These are phyloP conservation scores for Diabrotica undecimpunctata DNA, from an alignment of 1,140 invertebrate species.

Conservation along the genomic window DNA sequence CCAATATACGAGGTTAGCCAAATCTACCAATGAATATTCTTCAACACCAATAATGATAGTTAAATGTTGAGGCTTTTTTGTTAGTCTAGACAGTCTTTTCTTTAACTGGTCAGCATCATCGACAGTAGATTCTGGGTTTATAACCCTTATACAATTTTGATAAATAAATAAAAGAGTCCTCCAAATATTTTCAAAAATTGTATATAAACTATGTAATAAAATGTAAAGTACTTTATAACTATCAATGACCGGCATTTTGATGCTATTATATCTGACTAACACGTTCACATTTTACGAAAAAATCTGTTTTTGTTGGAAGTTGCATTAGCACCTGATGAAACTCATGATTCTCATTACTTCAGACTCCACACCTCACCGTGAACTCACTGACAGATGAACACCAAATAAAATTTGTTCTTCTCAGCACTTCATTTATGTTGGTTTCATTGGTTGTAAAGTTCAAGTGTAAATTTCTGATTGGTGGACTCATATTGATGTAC, in stretches of 20 bases:
- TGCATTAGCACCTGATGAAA: neutral
- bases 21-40: slow-evolving; percentile 49
- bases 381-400: neutral
- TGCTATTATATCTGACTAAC: neutral
- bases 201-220: slow-evolving; percentile 27
- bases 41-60: slow-evolving; percentile 52
- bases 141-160: slow-evolving; percentile 25
- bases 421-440: neutral
- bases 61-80: slow-evolving; percentile 51
- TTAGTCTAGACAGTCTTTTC: slow-evolving; percentile 23
- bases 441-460: neutral
- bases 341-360: neutral
- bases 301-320: neutral
- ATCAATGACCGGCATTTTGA: slow-evolving; percentile 14
- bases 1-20: slow-evolving; percentile 63
- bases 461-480: neutral
- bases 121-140: slow-evolving; percentile 23
- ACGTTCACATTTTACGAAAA: neutral
- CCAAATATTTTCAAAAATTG: slow-evolving; percentile 24
- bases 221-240: slow-evolving; percentile 28
- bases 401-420: no score
- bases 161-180: slow-evolving; percentile 11
- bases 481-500: no score
- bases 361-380: neutral
- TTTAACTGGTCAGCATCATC: slow-evolving; percentile 18